Percentiles rank a stretch among this genome's conserved stretches.
These are phyloP conservation scores for Gallinago stenura DNA, from an alignment of 2,797 vertebrate species.

Conservation along the genomic window DNA sequence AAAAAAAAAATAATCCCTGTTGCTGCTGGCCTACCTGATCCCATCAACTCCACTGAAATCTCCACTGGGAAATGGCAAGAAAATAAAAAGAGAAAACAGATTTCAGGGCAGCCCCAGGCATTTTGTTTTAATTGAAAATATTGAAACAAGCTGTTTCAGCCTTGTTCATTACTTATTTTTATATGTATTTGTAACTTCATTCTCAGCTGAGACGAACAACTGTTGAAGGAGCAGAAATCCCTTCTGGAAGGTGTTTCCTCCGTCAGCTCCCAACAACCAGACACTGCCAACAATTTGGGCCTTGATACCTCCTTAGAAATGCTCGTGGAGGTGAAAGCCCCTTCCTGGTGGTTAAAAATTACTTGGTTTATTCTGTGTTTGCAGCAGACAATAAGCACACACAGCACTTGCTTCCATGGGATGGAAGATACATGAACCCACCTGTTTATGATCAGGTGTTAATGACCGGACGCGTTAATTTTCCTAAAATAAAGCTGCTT, in stretches of 20 bases:
- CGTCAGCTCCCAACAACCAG: background rate
- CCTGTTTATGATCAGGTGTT: background rate
- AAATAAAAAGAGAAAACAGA: background rate
- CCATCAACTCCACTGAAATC: background rate
- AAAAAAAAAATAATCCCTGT: background rate
- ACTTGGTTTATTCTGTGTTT: background rate
- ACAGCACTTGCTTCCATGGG: background rate
- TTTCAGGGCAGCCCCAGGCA: background rate
- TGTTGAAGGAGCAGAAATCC: background rate
- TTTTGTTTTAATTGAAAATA: constrained; percentile 19
- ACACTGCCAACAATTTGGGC: fast-evolving
- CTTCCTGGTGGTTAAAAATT: background rate
- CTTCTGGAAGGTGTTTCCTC: background rate
- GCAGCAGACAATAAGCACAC: background rate
- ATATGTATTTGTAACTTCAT: background rate
- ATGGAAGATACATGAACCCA: background rate
- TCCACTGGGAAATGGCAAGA: background rate
- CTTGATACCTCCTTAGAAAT: background rate
- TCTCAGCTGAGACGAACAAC: background rate
- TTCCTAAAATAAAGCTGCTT: background rate
- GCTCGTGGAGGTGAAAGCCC: background rate
- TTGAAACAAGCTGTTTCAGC: background rate
- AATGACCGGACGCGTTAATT: background rate
- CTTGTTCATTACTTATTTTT: background rate
- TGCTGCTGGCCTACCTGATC: background rate